Base-by-base conservation (phyloP, 2,113 vertebrate genomes). In the Rhabdornis inornatus region DNA sequence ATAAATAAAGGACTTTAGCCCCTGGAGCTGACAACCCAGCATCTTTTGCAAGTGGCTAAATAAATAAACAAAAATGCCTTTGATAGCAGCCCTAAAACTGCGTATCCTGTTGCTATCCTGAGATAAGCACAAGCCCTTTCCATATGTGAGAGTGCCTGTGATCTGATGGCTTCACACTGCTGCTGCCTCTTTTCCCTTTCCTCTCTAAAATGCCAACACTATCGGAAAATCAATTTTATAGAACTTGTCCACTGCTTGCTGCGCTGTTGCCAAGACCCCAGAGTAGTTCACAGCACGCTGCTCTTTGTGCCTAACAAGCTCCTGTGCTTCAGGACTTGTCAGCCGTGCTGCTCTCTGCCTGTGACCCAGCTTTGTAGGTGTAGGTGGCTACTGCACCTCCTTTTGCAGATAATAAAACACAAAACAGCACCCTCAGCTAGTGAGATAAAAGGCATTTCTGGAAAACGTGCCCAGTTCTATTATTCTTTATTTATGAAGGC, bases 81-180 rank as follows among this genome's bases (percentile, higher is more conserved):
- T 92, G 66, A 50, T 49, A 33, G n/a, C 59, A 63, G 56, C 31
- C 68, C 65, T 75, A 64, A 44, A 80, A 87, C 6, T 81, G 30
- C 49, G 39, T 57, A 71, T 85, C 68, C 55, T 83, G 13, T 95
- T 70, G 88, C 35, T 81, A 93, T 75, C 18, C 35, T 57, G 37
- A 76, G 89, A 95, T 95, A 97, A 95, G 65, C 65, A 85, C 31
- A 59, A 87, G 60, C 42, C 72, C 35, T 93, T 94, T 96, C 89
- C 84, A 49, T 55, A 45, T 4, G 13, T 80, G 87, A 59, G 87
- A 77, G 80, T 8, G 22, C 25, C 12, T 8, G 31, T 11, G 57
- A 83, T 37, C 23, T 1, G 0, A 81, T 10, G 22, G 82, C 69
- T 87, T 89, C 75, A 68, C 83, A 76, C 49, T 39, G 44, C 50